Evolutionary conservation across 1,140 invertebrate genomes (phyloP).

Genomic region (Matsumurasca onukii): DNA sequence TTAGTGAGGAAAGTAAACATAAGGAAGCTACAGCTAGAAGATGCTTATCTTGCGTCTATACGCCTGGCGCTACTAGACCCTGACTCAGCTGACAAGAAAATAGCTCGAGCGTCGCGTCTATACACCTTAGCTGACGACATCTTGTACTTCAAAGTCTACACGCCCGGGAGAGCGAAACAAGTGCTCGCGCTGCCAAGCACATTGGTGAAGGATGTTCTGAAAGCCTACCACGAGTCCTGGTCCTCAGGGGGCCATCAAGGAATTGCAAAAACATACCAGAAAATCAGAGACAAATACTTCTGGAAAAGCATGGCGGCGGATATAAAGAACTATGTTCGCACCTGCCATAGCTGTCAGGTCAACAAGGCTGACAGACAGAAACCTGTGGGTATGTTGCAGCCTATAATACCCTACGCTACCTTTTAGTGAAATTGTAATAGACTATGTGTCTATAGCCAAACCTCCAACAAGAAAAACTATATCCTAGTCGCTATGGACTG

Average conservation of each 20-base stretch:
- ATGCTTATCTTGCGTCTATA: no score
- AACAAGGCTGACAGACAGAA: conserved; percentile 1
- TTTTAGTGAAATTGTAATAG: background rate
- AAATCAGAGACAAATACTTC: no score
- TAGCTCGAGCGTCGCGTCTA: background rate
- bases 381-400: background rate
- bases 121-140: no score
- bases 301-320: background rate
- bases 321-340: background rate
- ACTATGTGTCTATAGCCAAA: background rate
- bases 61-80: background rate
- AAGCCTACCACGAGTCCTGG: conserved; percentile 4
- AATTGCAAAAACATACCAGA: background rate
- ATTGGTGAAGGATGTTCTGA: background rate
- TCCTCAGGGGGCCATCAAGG: background rate
- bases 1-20: background rate
- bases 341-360: no score
- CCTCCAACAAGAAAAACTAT: background rate
- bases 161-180: background rate
- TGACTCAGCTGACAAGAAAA: background rate
- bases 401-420: background rate
- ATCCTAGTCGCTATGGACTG: background rate
- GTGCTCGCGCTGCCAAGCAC: no score
- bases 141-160: background rate
- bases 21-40: background rate